Conservation (phyloP, 2,797 vertebrate species). For the Urocyon cinereoargenteus region DNA sequence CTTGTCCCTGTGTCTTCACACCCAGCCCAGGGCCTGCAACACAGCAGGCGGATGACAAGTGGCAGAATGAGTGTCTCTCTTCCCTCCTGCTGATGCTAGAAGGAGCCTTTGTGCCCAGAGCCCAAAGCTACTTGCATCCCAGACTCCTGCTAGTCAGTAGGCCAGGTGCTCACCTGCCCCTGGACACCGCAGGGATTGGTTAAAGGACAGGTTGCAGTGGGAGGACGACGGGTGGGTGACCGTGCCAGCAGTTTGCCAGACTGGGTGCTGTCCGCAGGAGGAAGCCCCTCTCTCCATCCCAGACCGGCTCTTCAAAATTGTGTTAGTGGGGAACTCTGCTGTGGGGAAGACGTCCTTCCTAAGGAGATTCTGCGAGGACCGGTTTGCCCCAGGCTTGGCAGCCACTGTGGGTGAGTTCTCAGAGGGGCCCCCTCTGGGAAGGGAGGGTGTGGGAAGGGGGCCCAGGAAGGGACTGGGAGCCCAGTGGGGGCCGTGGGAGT, state of each 20-base stretch:
- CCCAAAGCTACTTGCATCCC: not conserved
- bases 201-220: no score
- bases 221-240: not conserved
- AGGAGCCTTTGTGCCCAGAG: not conserved
- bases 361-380: constrained; percentile 92
- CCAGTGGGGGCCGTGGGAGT: rapidly evolving
- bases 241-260: not conserved
- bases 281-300: constrained; percentile 86
- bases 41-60: rapidly evolving
- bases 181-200: rapidly evolving
- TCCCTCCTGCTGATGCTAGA: not conserved
- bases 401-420: constrained; percentile 94
- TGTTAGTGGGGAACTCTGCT: constrained; percentile 95
- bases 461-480: not conserved
- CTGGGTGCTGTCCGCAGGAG: constrained; percentile 85
- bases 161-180: not conserved
- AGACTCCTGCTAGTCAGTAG: not conserved
- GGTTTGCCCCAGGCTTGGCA: constrained; percentile 90
- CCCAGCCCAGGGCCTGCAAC: not conserved
- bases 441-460: not conserved
- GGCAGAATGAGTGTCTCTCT: not conserved
- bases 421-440: not conserved
- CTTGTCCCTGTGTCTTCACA: not conserved
- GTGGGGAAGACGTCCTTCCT: constrained; percentile 97
- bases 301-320: constrained; percentile 95